Evolutionary conservation across 2,888 invertebrate species (phyloP), one percentile per base, ranked within the genome.

Genomic region (Microplitis manilae): DNA sequence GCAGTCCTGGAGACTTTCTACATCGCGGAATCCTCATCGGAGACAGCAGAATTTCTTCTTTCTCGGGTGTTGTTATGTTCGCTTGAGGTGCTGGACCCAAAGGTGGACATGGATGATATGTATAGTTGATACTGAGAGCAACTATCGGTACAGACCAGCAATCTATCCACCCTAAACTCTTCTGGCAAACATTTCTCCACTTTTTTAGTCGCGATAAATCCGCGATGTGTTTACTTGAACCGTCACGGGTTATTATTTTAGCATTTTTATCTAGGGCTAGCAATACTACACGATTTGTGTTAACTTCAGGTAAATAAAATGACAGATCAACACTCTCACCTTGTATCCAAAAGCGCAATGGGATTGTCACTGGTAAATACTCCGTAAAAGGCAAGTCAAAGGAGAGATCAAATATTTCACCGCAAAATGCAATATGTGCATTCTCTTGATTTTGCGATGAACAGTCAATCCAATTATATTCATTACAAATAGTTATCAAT

Each of bases 381-480:
- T 99, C 98, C 76, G 94, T 94, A 87, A 98, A 99, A 0, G 98
- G 98, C 86, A 99, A 92, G 88, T 96, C 96, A 87, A 98, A 97
- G 4, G 97, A 97, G 83, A 98, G 92, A 86, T 98, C 98, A 84
- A 98, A 94, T 13, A 96, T 93, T 87, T 98, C 98, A 0, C 98
- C 98, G 88, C 97, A 97, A 84, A 98, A 95, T 0, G 97, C 98
- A 75, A 98, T 93, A 88, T 97, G 97, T 90, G 97, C 94, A 90
- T 98, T 98, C 91, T 98, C 98, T 89, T 97, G 97, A 85, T 97
- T 96, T 71, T 97, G 96, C 39, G 97, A 97, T 75, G 97, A 97
- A 85, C 98, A 98, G 90, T 99, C 99, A 83, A 99, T 96, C 99
- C 99, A 99, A 90, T 99, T 99, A 90, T 96, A 96, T 88, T 99